phyloP scores from a whole-genome alignment of 2,113 vertebrate species.

The Daphoenositta chrysoptera region DNA sequence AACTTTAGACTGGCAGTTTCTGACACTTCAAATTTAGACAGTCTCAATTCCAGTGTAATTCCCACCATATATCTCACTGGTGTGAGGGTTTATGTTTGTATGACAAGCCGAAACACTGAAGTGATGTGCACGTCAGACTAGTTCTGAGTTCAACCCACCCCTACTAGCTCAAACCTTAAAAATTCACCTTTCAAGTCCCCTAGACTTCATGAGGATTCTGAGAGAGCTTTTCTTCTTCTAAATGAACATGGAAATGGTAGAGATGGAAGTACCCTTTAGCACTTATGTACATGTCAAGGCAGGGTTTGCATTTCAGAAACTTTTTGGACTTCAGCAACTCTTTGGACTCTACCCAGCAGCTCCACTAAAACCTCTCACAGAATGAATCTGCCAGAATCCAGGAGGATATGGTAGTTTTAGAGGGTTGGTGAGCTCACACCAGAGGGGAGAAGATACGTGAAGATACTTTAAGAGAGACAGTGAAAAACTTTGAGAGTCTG shows the following conservation, averaged over 20 bases:
- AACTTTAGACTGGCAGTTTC: background rate
- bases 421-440: background rate
- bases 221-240: background rate
- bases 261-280: background rate
- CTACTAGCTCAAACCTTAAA: background rate
- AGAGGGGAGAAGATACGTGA: background rate
- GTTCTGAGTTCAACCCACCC: background rate
- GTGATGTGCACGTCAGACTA: background rate
- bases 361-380: background rate
- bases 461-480: background rate
- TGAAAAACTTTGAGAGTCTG: background rate
- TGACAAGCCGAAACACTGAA: background rate
- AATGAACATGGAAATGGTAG: background rate
- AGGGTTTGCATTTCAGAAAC: background rate
- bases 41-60: background rate
- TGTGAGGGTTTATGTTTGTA: background rate
- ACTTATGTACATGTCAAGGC: background rate
- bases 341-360: background rate
- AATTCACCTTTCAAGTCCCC: background rate
- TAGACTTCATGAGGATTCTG: background rate
- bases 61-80: background rate
- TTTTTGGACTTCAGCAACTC: background rate
- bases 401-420: background rate
- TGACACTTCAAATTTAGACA: background rate
- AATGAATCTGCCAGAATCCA: background rate